Evolutionary conservation across 2,113 vertebrate genomes (phyloP).

Genomic region (Crotalus tigris): DNA sequence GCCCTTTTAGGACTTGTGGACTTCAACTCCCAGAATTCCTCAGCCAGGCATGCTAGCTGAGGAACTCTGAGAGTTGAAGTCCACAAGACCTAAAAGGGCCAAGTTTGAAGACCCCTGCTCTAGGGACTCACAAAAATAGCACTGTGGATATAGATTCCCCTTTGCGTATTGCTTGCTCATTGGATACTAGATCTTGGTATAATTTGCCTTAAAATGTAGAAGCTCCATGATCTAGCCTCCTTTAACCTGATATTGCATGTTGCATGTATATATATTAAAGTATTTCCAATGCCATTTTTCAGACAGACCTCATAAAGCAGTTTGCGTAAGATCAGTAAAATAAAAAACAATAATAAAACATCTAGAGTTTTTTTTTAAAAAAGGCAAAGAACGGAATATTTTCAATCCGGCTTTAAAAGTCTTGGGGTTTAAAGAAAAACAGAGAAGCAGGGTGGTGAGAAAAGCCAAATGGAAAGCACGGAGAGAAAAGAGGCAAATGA

Average conservation of each 20-base stretch:
- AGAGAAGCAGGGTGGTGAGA: background rate
- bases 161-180: background rate
- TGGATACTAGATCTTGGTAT: background rate
- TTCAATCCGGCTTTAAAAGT: background rate
- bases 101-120: no score
- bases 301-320: background rate
- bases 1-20: no score
- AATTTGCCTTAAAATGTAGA: background rate
- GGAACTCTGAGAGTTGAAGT: no score
- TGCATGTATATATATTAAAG: background rate
- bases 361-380: background rate
- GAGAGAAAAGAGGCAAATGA: background rate
- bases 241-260: background rate
- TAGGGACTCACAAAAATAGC: background rate
- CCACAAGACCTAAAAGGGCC: no score
- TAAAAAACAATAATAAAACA: background rate
- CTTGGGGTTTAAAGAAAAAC: background rate
- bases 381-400: background rate
- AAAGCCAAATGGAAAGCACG: background rate
- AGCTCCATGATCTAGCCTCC: background rate
- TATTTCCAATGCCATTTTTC: background rate
- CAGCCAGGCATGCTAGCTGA: no score
- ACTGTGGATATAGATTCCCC: background rate
- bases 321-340: background rate
- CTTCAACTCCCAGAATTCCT: no score